Evolutionary conservation across 1,140 invertebrate species (phyloP).

Genomic region (Bemisia tabaci): DNA sequence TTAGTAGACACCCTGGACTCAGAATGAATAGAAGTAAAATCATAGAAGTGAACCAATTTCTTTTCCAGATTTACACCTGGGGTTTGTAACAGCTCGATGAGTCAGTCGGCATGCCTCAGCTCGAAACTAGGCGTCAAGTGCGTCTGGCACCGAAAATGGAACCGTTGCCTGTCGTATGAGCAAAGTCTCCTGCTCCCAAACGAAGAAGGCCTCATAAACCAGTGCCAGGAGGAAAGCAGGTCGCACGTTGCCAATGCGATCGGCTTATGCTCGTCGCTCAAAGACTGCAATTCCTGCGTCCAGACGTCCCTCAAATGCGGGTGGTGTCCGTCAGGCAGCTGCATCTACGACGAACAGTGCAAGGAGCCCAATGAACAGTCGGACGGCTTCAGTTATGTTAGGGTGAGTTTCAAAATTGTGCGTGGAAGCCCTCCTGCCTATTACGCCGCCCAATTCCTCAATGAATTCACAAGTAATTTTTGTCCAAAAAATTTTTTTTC

Average conservation of each 20-base stretch:
- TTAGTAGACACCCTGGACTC: no score
- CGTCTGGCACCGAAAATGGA: constrained; percentile 55
- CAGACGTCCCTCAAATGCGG: constrained; percentile 60
- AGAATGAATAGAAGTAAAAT: no score
- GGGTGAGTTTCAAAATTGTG: constrained; percentile 20
- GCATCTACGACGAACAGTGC: constrained; percentile 21
- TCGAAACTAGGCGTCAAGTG: constrained; percentile 60
- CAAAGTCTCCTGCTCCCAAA: neutral
- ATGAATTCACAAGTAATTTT: no score
- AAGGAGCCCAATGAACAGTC: constrained; percentile 20
- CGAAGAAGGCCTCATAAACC: constrained; percentile 10
- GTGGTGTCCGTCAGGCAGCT: constrained; percentile 44
- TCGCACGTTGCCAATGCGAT: constrained; percentile 29
- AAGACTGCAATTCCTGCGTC: constrained; percentile 58
- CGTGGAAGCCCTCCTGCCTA: no score
- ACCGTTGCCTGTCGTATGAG: constrained; percentile 37
- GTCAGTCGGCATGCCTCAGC: constrained; percentile 48
- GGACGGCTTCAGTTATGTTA: constrained; percentile 15
- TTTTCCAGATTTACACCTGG: constrained; percentile 64
- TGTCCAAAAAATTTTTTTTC: no score
- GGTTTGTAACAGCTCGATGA: constrained; percentile 44
- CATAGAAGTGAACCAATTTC: no score
- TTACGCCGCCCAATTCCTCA: no score
- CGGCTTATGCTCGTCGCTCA: constrained; percentile 41
- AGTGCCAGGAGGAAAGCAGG: constrained; percentile 41